Conservation (phyloP, 2,888 invertebrate species). For the Dasypogon diadema region DNA sequence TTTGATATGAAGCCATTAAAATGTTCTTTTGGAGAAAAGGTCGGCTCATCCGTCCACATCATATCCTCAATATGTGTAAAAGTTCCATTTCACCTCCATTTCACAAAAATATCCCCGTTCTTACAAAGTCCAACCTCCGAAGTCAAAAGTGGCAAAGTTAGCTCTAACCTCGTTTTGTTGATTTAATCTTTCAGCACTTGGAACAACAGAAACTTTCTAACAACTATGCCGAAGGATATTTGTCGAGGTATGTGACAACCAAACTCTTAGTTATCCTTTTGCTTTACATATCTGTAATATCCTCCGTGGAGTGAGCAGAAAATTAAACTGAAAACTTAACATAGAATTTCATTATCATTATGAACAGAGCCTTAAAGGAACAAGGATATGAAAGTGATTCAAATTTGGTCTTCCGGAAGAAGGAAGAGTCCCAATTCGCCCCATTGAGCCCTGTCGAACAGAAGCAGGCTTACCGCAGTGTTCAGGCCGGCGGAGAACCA, state of each 20-base stretch:
- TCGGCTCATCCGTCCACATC: not conserved
- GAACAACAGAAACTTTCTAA: constrained; percentile 79
- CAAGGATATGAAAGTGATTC: constrained; percentile 94
- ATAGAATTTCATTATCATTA: constrained; percentile 33
- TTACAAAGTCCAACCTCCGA: constrained; percentile 3
- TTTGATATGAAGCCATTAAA: not conserved
- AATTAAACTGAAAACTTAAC: constrained; percentile 10
- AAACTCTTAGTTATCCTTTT: constrained; percentile 14
- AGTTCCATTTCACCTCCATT: constrained; percentile 1
- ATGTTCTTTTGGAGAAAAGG: not conserved
- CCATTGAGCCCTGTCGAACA: constrained; percentile 85
- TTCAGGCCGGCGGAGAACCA: constrained; percentile 95
- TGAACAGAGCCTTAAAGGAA: constrained; percentile 82
- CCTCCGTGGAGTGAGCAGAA: not conserved
- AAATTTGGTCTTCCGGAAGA: constrained; percentile 84
- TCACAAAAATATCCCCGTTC: constrained; percentile 9
- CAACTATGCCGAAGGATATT: constrained; percentile 79
- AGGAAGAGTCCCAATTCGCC: constrained; percentile 75
- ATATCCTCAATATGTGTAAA: constrained; percentile 32
- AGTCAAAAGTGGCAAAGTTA: constrained; percentile 50
- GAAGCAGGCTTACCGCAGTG: constrained; percentile 84
- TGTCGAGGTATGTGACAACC: constrained; percentile 76
- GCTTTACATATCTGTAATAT: not conserved
- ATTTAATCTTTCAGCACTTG: constrained; percentile 72
- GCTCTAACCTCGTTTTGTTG: constrained; percentile 53